Evolutionary conservation across 1,140 invertebrate genomes (phyloP), one percentile per base, ranked within the genome.

Genomic region (Hylaeus volcanicus): DNA sequence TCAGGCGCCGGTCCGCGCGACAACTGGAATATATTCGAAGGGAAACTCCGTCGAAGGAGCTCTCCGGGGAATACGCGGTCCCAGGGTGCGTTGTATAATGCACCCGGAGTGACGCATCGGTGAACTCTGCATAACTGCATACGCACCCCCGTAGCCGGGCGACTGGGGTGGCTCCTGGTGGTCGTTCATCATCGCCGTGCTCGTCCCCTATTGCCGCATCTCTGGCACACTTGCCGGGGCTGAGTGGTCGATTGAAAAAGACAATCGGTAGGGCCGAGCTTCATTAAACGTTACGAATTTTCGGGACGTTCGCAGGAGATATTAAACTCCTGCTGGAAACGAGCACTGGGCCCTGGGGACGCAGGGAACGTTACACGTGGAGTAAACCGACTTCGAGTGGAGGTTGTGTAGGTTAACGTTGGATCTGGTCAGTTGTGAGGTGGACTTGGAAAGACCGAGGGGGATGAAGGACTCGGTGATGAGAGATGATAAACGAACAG

Each of bases 91-190:
- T 86, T 79, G 83, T 86, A 88, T 89, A 90, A 90, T 87, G 88
- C 89, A 76, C 66, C 26, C 78, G 43, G 86, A 89, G 85, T 90
- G 89, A 90, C 89, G 89, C 89, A 90, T 89, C 88, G 82, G 85
- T 83, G 82, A 79, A 90, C 84, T 89, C 88, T 87, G 88, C 88
- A 89, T 89, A 89, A 90, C 89, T 90, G 89, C 89, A 90, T 87
- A 87, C 82, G 86, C 85, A 86, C 88, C 89, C 89, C 87, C 87
- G 79, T 78, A 6, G 71, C 79, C 64, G 81, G 26, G 72, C 64
- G 61, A 74, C 74, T 66, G 75, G 78, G 68, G 85, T 86, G 77
- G 64, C 60, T 79, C 81, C 70, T 58, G 56, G 55, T 74, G 76
- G 82, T 81, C 72, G 84, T 88, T 90, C 89, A 87, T 90, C 88